Conservation (phyloP, 1,140 invertebrate genomes). For the Drosophila persimilis region DNA sequence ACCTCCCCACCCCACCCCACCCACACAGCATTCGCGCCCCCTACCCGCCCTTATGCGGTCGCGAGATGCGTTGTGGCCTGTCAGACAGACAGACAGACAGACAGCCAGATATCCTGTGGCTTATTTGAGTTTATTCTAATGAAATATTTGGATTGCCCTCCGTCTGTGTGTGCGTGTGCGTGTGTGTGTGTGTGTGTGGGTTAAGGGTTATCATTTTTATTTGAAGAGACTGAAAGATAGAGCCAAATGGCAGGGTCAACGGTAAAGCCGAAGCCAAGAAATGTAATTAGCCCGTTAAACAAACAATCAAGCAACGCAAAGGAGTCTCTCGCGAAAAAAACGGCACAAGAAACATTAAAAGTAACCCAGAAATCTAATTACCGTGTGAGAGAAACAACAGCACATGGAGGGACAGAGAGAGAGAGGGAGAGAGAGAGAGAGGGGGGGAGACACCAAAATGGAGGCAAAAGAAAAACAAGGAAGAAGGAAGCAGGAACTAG, state of each 20-base stretch:
- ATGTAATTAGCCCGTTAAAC: conserved; percentile 69
- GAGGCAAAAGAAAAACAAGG: conserved; percentile 22
- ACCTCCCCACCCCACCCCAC: background rate
- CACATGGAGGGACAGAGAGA: background rate
- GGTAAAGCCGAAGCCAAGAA: background rate
- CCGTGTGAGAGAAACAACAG: conserved; percentile 54
- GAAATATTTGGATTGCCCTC: conserved; percentile 25
- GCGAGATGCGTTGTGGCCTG: conserved; percentile 4
- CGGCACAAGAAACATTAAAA: conserved; percentile 43
- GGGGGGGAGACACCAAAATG: conserved; percentile 1
- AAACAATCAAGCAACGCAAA: conserved; percentile 52
- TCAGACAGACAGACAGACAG: conserved; percentile 5
- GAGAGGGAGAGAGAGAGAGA: too few species aligned
- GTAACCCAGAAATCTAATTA: conserved; percentile 81
- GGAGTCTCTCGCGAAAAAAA: conserved; percentile 38
- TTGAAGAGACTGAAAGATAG: conserved; percentile 24
- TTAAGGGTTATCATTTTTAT: conserved; percentile 54
- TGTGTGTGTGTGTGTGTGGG: conserved; percentile 22
- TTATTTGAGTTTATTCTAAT: conserved; percentile 50
- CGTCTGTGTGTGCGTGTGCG: background rate
- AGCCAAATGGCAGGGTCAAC: conserved; percentile 34
- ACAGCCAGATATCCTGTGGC: conserved; percentile 34
- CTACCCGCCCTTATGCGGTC: conserved; percentile 16
- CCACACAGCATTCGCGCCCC: conserved; percentile 5
- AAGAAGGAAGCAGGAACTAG: conserved; percentile 16